Evolutionary conservation across 2,888 invertebrate species (phyloP).

Genomic region (Patella ulyssiponensis): DNA sequence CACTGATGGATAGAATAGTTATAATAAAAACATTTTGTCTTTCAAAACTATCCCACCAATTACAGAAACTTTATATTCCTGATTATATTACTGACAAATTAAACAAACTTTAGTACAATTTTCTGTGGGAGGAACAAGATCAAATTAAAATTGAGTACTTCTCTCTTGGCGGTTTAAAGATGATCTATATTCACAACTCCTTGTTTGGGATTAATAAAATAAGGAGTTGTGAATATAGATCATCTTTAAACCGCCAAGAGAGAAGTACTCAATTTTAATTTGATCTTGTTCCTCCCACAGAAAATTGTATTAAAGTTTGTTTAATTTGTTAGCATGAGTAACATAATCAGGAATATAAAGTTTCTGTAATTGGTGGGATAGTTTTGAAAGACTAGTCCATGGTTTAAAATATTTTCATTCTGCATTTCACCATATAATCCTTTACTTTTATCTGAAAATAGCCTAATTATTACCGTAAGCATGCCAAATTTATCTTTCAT

Average conservation of each 20-base stretch:
- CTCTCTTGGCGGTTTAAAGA: too few species aligned
- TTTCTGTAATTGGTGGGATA: neutral
- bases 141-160: neutral
- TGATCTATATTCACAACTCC: too few species aligned
- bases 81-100: neutral
- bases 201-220: too few species aligned
- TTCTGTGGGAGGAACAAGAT: neutral
- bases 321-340: neutral
- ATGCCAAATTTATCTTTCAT: too few species aligned
- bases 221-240: too few species aligned
- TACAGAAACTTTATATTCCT: neutral
- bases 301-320: conserved; percentile 1
- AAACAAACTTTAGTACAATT: neutral
- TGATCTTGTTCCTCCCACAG: neutral
- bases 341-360: neutral
- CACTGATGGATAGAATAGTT: neutral
- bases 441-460: too few species aligned
- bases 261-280: neutral
- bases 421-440: too few species aligned
- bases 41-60: neutral
- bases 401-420: too few species aligned
- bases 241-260: too few species aligned
- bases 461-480: too few species aligned
- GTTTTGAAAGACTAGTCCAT: neutral
- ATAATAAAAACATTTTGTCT: neutral